Evolutionary conservation across 2,888 invertebrate genomes (phyloP), one percentile per base, ranked within the genome.

Genomic region (Thymelicus lineola): DNA sequence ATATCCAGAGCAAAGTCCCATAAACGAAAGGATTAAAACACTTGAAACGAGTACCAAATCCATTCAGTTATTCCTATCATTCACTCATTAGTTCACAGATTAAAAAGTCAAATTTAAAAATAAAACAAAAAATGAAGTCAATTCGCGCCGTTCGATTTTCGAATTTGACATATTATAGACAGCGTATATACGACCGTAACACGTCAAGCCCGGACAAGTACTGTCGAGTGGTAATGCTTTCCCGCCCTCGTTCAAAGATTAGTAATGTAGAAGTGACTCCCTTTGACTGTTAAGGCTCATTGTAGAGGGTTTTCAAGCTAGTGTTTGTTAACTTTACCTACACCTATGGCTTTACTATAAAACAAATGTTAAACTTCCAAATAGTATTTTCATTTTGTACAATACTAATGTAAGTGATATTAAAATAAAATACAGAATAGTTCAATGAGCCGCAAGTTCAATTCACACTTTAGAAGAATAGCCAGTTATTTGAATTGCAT

Each of bases 171-270:
- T 59, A 66, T 48, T 59, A 66, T 48, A 38, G 55, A 64, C 64
- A 45, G 38, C 66, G 66, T 58, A 61, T 35, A 61, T 61, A 42
- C 66, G 66, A 66, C 66, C 66, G 59, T 60, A 28, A 66, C 66
- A 66, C 50, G 66, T 66, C 59, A 66, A 60, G 66, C 53, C 50
- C 60, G n/a, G 53, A 60, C 66, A 60, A 66, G 67, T 67, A 67
- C 67, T 67, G 67, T 67, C 60, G 64, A 64, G 64, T 67, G 61
- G 45, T 15, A 61, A 67, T 67, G 67, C 36, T 67, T 67, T 67
- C 67, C 67, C 67, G 67, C 67, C 67, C 61, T 67, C 61, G 53
- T 28, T 61, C 67, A 67, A 14, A 67, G 67, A 66, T 20, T 60
- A 67, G 53, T 67, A 61, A 61, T 55, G 53, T 46, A 67, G 67